Conservation (phyloP, 1,140 invertebrate species). For the Bombus impatiens region DNA sequence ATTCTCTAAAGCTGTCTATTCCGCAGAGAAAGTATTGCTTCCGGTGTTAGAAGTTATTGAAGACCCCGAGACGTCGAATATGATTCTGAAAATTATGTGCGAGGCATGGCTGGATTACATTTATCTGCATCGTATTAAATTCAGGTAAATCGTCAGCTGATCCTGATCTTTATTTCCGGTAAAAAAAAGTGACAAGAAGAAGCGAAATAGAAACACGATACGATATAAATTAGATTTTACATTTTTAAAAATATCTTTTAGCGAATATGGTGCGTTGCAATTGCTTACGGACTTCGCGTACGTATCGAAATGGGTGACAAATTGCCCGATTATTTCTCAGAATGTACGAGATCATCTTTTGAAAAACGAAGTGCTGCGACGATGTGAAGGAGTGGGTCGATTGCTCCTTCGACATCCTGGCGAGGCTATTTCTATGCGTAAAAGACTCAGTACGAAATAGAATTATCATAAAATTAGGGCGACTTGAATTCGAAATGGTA, state of each 20-base stretch:
- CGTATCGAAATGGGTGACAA: constrained; percentile 87
- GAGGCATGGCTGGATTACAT: constrained; percentile 93
- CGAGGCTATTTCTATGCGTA: constrained; percentile 87
- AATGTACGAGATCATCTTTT: constrained; percentile 86
- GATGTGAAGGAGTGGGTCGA: constrained; percentile 91
- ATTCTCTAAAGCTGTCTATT: background rate
- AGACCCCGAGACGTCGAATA: constrained; percentile 88
- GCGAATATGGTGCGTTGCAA: constrained; percentile 87
- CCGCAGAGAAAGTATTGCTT: constrained; percentile 87
- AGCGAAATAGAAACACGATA: background rate
- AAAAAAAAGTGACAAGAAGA: background rate
- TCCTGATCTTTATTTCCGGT: background rate
- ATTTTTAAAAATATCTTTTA: constrained; percentile 65
- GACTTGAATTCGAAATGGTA: background rate
- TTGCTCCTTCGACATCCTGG: constrained; percentile 89
- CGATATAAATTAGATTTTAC: no score
- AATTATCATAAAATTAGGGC: background rate
- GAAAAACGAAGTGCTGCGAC: constrained; percentile 88
- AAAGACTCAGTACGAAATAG: constrained; percentile 70
- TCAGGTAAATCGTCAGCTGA: constrained; percentile 83
- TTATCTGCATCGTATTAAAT: constrained; percentile 90
- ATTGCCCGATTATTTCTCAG: constrained; percentile 83
- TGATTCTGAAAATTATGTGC: constrained; percentile 90
- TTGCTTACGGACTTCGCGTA: constrained; percentile 89
- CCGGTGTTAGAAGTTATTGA: constrained; percentile 89